These are phyloP conservation scores for Chaetodon trifasciatus DNA, from an alignment of 2,797 vertebrate species.

Conservation along the genomic window DNA sequence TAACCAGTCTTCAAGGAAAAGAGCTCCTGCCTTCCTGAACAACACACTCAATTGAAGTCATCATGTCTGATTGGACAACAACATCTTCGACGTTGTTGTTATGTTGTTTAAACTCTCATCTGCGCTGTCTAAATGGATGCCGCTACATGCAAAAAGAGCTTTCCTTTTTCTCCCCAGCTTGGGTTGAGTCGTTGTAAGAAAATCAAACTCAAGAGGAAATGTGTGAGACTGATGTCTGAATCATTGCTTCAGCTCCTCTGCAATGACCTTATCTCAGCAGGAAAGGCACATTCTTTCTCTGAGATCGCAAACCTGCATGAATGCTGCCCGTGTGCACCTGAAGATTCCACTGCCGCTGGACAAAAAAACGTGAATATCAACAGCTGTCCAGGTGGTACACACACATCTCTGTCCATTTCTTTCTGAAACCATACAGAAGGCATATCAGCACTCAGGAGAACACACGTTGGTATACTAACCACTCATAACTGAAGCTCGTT, in stretches of 20 bases:
- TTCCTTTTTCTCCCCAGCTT: conserved; percentile 13
- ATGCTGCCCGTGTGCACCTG: conserved; percentile 9
- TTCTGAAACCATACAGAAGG: not conserved
- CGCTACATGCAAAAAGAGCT: not conserved
- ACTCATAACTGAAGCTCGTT: not conserved
- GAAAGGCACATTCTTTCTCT: conserved; percentile 1
- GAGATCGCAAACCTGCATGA: conserved; percentile 16
- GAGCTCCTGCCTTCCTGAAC: not conserved
- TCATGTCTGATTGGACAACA: conserved; percentile 14
- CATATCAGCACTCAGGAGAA: not conserved
- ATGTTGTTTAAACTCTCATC: not conserved
- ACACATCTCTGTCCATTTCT: not conserved
- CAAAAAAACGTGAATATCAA: conserved; percentile 20
- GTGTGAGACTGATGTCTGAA: conserved; percentile 36
- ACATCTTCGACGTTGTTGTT: conserved; percentile 10
- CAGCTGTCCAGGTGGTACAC: not conserved
- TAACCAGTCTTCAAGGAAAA: conserved; percentile 23
- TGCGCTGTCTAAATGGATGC: conserved; percentile 17
- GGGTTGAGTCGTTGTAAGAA: conserved; percentile 20
- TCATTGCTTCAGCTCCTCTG: conserved; percentile 31
- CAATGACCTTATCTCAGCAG: conserved; percentile 40
- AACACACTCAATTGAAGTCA: conserved; percentile 4
- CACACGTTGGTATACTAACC: not conserved
- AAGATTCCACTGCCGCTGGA: conserved; percentile 5
- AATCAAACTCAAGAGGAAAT: conserved; percentile 28